phyloP scores from a whole-genome alignment of 2,888 invertebrate species.

The Ectropis crepuscularia region DNA sequence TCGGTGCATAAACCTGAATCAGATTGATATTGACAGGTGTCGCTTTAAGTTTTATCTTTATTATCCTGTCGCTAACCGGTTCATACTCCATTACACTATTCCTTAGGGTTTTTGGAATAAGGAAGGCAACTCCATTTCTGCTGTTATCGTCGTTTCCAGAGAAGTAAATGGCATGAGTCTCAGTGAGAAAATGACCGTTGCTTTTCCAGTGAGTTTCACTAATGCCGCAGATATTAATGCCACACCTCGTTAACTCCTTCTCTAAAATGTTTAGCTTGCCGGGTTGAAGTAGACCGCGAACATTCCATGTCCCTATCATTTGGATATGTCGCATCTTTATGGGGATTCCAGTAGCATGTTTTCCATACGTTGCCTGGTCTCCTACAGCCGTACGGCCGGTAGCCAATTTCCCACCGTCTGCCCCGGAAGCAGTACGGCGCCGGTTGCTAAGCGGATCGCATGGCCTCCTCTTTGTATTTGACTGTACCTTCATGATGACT shows the following conservation, averaged over 20 bases:
- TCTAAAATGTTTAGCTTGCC: neutral
- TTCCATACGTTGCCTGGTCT: slow-evolving; percentile 2
- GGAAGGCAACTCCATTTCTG: neutral
- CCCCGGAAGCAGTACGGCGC: too few species aligned
- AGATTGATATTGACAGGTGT: neutral
- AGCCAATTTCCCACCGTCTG: too few species aligned
- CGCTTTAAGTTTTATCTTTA: neutral
- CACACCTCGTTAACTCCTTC: neutral
- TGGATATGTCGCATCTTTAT: neutral
- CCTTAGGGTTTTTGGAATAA: neutral
- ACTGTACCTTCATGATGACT: too few species aligned
- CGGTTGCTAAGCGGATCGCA: too few species aligned
- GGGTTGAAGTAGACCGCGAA: neutral
- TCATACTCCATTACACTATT: neutral
- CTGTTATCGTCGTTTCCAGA: neutral
- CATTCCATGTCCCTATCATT: neutral
- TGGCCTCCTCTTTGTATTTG: too few species aligned
- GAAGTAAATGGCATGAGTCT: neutral
- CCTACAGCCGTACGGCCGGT: neutral
- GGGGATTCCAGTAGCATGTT: neutral
- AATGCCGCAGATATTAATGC: neutral
- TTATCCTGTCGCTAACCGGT: neutral
- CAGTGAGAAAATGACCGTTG: neutral
- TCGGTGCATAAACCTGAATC: neutral
- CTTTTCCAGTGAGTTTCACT: neutral